Base-by-base conservation (phyloP, 2,113 vertebrate genomes). In the Epinephelus cyanopodus region DNA sequence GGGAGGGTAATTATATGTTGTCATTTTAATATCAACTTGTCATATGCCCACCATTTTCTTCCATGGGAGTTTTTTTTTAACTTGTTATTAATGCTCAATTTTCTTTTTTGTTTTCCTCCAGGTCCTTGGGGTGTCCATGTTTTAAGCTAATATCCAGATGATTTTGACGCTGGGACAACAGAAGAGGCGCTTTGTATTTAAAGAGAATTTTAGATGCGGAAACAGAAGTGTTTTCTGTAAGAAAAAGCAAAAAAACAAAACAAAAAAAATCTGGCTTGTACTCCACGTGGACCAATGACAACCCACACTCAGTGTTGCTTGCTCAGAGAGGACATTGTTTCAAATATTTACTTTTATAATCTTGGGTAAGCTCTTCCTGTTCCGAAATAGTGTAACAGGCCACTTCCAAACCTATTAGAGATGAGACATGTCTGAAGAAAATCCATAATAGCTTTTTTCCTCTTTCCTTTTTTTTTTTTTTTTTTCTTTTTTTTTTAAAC, bases 81-180 rank as follows among this genome's bases (percentile, higher is more conserved):
- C 67, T 71, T 45, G 50, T 84, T 80, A 76, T 77, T 90, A 86
- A 92, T 86, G 4, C 86, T 73, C 70, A 57, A 74, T 56, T 85
- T 63, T 70, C 86, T 87, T 87, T 19, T 52, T 29, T 19, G 25
- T 56, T 93, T 94, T 95, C 91, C 95, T 96, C 88, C 92, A 99
- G 98, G 98, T 99, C 95, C 97, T 99, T 89, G 98, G 98, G 85
- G 98, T 99, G 94, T 98, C 98, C 95, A 99, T 99, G 98, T 99
- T 99, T 97, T 99, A 97, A 98, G 96, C 96, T 97, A 87, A 86
- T 89, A 83, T 91, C 90, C 81, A 87, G 92, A 93, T 82, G 87
- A 89, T 92, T 90, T 92, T 88, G 92, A 92, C 15, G 89, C 91
- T 93, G 93, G 96, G 96, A 97, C 94, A 94, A 96, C 81, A 90